Percentiles rank a stretch among this genome's conserved stretches.
phyloP scores from a whole-genome alignment of 2,888 invertebrate genomes.

The Gandaritis pyraliata region DNA sequence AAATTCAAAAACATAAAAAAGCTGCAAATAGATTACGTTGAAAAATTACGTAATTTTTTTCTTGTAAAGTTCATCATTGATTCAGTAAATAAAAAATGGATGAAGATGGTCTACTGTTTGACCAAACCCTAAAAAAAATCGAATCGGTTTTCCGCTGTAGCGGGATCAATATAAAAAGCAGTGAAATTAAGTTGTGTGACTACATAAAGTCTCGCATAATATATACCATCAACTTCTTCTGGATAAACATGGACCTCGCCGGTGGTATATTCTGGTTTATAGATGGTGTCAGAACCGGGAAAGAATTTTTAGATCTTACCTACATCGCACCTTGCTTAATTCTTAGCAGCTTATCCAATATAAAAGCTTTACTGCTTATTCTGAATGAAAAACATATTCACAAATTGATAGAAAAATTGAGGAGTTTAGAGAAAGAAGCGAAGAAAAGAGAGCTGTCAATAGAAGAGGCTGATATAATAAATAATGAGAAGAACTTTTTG shows the following conservation, averaged over 20 bases:
- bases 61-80: too few relatives aligned
- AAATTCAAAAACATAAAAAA: too few relatives aligned
- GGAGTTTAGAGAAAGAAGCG: slow-evolving; percentile 48
- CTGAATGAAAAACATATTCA: slow-evolving; percentile 44
- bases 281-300: slow-evolving; percentile 46
- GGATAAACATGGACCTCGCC: slow-evolving; percentile 49
- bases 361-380: slow-evolving; percentile 48
- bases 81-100: not conserved
- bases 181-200: not conserved
- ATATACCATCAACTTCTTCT: slow-evolving; percentile 53
- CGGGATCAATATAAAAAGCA: not conserved
- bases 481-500: slow-evolving; percentile 51
- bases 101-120: not conserved
- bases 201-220: slow-evolving; percentile 40
- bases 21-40: too few relatives aligned
- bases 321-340: slow-evolving; percentile 56
- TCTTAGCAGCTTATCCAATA: slow-evolving; percentile 35
- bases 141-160: not conserved
- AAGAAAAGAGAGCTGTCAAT: slow-evolving; percentile 17
- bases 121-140: slow-evolving; percentile 1
- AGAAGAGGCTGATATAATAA: slow-evolving; percentile 47
- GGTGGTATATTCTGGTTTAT: slow-evolving; percentile 55
- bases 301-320: slow-evolving; percentile 53
- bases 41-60: too few relatives aligned
- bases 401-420: slow-evolving; percentile 47